Evolutionary conservation across 1,140 invertebrate species (phyloP).

Genomic region (Cylas formicarius): DNA sequence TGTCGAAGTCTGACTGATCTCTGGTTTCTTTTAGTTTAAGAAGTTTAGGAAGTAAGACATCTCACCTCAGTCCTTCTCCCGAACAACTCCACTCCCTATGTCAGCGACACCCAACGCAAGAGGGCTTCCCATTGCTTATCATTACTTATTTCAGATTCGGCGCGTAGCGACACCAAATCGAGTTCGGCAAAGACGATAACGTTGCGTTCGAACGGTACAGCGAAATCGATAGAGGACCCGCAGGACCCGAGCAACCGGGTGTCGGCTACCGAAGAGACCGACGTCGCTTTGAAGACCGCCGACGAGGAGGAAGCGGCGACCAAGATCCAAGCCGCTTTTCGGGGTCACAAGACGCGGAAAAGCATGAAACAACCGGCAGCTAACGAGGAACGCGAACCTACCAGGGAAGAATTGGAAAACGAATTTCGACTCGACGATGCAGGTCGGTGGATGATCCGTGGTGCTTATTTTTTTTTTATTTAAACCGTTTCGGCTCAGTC

Average conservation of each 20-base stretch:
- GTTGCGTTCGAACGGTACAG: slow-evolving; percentile 18
- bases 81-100: background rate
- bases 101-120: background rate
- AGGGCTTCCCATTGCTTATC: background rate
- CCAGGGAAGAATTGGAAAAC: slow-evolving; percentile 62
- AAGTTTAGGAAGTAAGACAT: slow-evolving; percentile 8
- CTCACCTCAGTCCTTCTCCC: background rate
- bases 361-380: slow-evolving; percentile 49
- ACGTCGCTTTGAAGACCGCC: slow-evolving; percentile 12
- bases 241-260: slow-evolving; percentile 9
- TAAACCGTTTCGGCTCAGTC: too few relatives aligned
- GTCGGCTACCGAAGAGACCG: slow-evolving; percentile 1
- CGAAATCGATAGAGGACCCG: slow-evolving; percentile 1
- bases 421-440: slow-evolving; percentile 71
- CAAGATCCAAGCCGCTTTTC: slow-evolving; percentile 63
- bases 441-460: too few relatives aligned
- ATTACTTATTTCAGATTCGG: slow-evolving; percentile 20
- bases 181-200: slow-evolving; percentile 31
- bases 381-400: slow-evolving; percentile 50
- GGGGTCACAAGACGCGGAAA: slow-evolving; percentile 61
- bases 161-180: slow-evolving; percentile 18
- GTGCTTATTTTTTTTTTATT: too few relatives aligned
- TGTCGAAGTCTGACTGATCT: background rate
- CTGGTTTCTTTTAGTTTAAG: slow-evolving; percentile 3
- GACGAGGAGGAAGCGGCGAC: slow-evolving; percentile 51